Evolutionary conservation across 1,140 invertebrate species (phyloP).

Genomic region (Hycleus cichorii): DNA sequence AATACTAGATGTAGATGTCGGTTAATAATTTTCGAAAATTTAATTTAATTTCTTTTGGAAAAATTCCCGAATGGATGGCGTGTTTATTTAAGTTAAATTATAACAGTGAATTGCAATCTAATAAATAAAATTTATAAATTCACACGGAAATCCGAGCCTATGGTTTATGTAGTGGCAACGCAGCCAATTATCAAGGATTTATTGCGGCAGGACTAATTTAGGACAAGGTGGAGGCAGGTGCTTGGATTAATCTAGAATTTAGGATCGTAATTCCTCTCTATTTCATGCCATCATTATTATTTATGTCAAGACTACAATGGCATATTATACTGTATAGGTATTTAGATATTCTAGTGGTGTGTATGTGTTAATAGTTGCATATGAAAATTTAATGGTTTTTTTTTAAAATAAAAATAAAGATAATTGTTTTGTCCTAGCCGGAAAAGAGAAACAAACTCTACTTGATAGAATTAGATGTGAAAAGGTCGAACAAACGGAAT

Average conservation of each 20-base stretch:
- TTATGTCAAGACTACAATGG: slow-evolving; percentile 5
- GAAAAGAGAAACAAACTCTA: neutral
- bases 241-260: slow-evolving; percentile 27
- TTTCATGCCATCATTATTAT: slow-evolving; percentile 21
- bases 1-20: neutral
- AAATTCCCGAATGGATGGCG: neutral
- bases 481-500: slow-evolving; percentile 32
- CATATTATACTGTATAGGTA: too few relatives aligned
- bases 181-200: slow-evolving; percentile 36
- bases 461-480: slow-evolving; percentile 33
- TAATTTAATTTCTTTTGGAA: neutral
- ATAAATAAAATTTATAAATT: slow-evolving; percentile 16
- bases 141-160: slow-evolving; percentile 30
- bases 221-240: slow-evolving; percentile 33
- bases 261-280: slow-evolving; percentile 24
- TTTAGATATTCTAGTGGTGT: neutral
- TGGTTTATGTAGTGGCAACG: slow-evolving; percentile 29
- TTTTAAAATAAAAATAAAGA: too few relatives aligned
- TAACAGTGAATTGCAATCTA: neutral
- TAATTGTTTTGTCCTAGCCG: too few relatives aligned
- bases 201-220: slow-evolving; percentile 32
- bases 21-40: slow-evolving; percentile 7
- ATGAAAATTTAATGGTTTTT: neutral
- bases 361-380: neutral
- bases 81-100: neutral